Evolutionary conservation across 2,888 invertebrate genomes (phyloP), one percentile per base, ranked within the genome.

Genomic region (Apoda limacodes): DNA sequence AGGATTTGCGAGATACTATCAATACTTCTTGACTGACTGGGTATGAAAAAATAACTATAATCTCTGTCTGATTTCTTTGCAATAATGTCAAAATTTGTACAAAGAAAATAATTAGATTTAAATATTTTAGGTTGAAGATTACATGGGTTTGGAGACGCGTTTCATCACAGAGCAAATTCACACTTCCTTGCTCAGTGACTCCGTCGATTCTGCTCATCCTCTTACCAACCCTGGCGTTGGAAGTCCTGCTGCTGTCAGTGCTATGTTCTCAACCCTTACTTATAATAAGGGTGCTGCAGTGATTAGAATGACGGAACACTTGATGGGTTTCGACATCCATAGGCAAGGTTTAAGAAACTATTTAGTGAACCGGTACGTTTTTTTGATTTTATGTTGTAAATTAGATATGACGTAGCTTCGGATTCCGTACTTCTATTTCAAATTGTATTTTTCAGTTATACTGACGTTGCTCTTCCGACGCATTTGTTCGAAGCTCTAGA

Each of bases 121-220:
- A 13, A 25, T 6, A 10, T 22, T 26, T 22, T 30, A 89, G 88
- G 82, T 86, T n/a, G 84, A 86, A 45, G 65, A 64, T 0, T 55
- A 81, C 1, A 87, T 88, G 86, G 85, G 85, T 20, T 54, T 90
- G 34, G 83, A 82, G 13, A 82, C 84, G 5, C 89, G 91, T 47
- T 92, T 91, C 48, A 85, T 90, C 1, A 71, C 82, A 0, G 86
- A 88, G 33, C 87, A 89, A 53, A 45, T 91, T 0, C 92, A 92
- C 42, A 59, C 74, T 0, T 84, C 87, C 4, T 70, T 90, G 32
- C 62, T 66, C 1, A 57, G 59, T 37, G 92, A 91, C 49, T 82
- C 86, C n/a, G 63, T 78, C 0, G 56, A 65, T 13, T 64, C 61
- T 10, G 82, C 85, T 1, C 84, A 86, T 28, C 82, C 91, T 0